Evolutionary conservation across 1,140 invertebrate species (phyloP).

Genomic region (Neodiprion lecontei): DNA sequence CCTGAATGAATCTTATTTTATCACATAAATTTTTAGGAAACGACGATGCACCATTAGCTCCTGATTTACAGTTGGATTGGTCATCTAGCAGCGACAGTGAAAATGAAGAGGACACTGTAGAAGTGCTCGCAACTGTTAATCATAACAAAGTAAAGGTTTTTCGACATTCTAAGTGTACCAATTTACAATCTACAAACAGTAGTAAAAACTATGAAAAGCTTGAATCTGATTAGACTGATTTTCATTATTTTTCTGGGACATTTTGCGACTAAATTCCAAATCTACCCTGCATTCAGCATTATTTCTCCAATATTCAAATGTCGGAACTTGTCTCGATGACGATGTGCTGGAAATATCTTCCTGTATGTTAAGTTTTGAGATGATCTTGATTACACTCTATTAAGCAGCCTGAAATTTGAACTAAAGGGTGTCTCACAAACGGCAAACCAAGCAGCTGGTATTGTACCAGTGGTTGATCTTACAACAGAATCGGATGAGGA

Average conservation of each 20-base stretch:
- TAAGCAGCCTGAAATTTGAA: background rate
- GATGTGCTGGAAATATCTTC: no score
- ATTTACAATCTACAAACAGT: background rate
- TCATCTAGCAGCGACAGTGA: constrained; percentile 67
- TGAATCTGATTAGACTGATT: no score
- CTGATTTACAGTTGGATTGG: constrained; percentile 82
- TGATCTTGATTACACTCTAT: no score
- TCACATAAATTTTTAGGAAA: constrained; percentile 32
- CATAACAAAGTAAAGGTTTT: constrained; percentile 32
- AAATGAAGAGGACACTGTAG: constrained; percentile 68
- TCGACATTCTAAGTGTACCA: background rate
- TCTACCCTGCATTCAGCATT: no score
- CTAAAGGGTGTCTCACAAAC: constrained; percentile 16
- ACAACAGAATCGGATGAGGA: constrained; percentile 73
- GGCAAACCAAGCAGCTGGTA: constrained; percentile 27
- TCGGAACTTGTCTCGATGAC: no score
- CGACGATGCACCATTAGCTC: constrained; percentile 70
- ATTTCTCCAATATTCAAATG: no score
- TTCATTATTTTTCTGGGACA: no score
- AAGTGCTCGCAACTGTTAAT: constrained; percentile 58
- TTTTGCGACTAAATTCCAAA: no score
- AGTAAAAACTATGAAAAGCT: no score
- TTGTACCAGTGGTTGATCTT: constrained; percentile 69
- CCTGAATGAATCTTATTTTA: constrained; percentile 14
- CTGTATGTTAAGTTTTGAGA: no score